phyloP scores from a whole-genome alignment of 2,888 invertebrate species.

The Phortica okadai region DNA sequence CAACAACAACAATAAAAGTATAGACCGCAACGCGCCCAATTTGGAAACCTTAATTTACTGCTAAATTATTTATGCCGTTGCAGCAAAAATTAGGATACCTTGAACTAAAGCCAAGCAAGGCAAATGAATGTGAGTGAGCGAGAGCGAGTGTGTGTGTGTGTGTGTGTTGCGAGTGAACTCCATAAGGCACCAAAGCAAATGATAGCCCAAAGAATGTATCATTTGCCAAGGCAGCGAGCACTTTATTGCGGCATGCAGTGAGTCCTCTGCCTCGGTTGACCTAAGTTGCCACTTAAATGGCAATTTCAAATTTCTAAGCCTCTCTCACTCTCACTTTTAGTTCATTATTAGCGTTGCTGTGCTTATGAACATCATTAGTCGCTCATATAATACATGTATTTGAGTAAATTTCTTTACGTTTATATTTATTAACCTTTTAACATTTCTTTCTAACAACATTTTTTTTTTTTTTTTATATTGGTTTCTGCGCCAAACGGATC shows the following conservation, averaged over 20 bases:
- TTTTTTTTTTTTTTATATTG: too few relatives aligned
- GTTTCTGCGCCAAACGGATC: neutral
- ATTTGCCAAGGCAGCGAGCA: neutral
- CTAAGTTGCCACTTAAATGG: too few relatives aligned
- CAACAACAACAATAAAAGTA: slow-evolving; percentile 48
- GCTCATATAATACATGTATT: neutral
- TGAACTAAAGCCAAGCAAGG: neutral
- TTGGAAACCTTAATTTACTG: slow-evolving; percentile 66
- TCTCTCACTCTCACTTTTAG: neutral
- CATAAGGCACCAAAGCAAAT: neutral
- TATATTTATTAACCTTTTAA: neutral
- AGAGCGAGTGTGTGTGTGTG: too few relatives aligned
- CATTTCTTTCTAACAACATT: neutral
- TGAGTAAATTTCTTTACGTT: neutral
- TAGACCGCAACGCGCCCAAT: slow-evolving; percentile 68
- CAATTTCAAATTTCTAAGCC: neutral
- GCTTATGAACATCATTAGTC: slow-evolving; percentile 1
- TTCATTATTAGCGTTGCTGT: neutral
- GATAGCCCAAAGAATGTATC: neutral
- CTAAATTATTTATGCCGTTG: slow-evolving; percentile 63
- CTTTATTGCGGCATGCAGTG: neutral
- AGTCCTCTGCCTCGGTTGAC: neutral
- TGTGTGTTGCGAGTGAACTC: neutral
- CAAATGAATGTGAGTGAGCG: too few relatives aligned
- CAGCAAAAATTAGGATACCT: slow-evolving; percentile 12